Evolutionary conservation across 2,797 vertebrate genomes (phyloP), one percentile per base, ranked within the genome.

Genomic region (Cheirogaleus major): DNA sequence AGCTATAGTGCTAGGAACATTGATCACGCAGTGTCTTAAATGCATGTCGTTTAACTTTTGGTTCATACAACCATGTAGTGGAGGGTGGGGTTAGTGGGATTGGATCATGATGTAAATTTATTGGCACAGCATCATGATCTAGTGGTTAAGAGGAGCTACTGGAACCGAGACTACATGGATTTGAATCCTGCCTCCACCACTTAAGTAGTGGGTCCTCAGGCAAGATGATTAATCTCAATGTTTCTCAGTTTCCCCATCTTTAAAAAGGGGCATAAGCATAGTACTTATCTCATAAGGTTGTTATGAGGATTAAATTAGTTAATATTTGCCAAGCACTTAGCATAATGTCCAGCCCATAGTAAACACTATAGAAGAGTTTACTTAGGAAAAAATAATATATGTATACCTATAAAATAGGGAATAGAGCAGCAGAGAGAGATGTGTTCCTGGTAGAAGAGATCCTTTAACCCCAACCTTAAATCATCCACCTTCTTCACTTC

Each of bases 281-380:
- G 61, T 25, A 65, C 69, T 79, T 81, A 38, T 15, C 7, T 80
- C 30, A 91, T 27, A 75, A 13, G 2, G 23, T 63, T 80, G 10
- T 84, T 45, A 83, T 61, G 25, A 86, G 32, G 43, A 93, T 84
- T 90, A 82, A 93, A 41, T 87, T 50, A 95, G 57, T 86, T 89
- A 78, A 61, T 79, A 73, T 57, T 89, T 89, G 52, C 23, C 76
- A 72, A 89, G 41, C 32, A 75, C 23, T 81, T 69, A 85, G 3
- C 11, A 23, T 20, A 23, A 0, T 23, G 8, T 63, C 22, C 89
- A 25, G 25, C 2, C 22, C 45, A 41, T 38, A 83, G 4, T 78
- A 84, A 92, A 57, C 12, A 61, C 3, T 57, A 38, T 48, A 0
- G 63, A 52, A 86, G 63, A 69, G n/a, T 82, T 93, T 65, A 41